Evolutionary conservation across 2,113 vertebrate species (phyloP).

Genomic region (Bambusicola thoracicus): DNA sequence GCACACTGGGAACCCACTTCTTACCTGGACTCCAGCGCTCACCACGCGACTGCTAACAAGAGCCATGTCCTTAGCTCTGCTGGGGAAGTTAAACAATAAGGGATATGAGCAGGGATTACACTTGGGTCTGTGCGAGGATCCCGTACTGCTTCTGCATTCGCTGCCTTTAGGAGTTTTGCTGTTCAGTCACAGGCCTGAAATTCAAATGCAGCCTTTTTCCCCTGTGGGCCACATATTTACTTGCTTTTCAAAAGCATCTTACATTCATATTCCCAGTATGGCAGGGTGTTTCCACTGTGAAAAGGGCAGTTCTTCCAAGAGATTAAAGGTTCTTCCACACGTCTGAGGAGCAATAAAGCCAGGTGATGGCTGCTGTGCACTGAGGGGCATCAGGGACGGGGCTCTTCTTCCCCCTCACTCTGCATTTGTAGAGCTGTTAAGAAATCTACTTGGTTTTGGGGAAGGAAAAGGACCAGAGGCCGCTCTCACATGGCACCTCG

Average conservation of each 20-base stretch:
- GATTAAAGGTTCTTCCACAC: not conserved
- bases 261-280: not conserved
- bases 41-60: not conserved
- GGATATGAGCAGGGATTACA: not conserved
- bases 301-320: not conserved
- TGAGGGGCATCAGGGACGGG: fast-evolving
- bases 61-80: not conserved
- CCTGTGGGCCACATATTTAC: constrained; percentile 4
- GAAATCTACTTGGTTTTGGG: not conserved
- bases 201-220: not conserved
- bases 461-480: not conserved
- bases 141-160: not conserved
- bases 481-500: not conserved
- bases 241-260: constrained; percentile 26
- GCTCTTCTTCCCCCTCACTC: not conserved
- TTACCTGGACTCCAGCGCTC: not conserved
- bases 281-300: not conserved
- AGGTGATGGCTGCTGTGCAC: not conserved
- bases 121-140: not conserved
- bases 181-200: constrained; percentile 1
- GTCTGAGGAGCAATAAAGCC: not conserved
- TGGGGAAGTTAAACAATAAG: not conserved
- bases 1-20: not conserved
- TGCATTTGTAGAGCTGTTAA: fast-evolving
- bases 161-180: not conserved